Evolutionary conservation across 2,888 invertebrate genomes (phyloP).

Genomic region (Eutolmus rufibarbis): DNA sequence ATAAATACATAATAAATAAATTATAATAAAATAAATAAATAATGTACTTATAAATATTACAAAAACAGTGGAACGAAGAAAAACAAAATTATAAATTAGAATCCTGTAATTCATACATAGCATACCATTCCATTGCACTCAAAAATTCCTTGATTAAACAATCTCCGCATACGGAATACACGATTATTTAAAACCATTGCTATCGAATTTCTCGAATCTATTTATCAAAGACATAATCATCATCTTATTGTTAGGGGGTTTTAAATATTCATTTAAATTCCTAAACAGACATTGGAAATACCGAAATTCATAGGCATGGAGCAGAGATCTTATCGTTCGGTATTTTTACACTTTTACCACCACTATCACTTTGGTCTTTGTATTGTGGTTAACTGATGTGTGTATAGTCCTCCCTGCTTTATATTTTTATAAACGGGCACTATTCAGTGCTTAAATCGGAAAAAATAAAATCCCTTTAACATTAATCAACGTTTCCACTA

Average conservation of each 20-base stretch:
- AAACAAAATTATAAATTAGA: too few relatives aligned
- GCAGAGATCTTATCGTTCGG: background rate
- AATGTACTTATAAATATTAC: too few relatives aligned
- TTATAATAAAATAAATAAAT: too few relatives aligned
- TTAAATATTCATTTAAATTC: background rate
- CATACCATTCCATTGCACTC: background rate
- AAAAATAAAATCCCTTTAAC: conserved; percentile 13
- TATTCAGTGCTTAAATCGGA: background rate
- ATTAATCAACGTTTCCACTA: conserved; percentile 14
- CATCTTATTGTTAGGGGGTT: background rate
- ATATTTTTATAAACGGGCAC: background rate
- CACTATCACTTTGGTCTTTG: background rate
- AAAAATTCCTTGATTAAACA: background rate
- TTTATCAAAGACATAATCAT: background rate
- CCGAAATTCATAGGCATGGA: background rate
- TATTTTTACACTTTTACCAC: background rate
- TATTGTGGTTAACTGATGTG: background rate
- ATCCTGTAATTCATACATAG: background rate
- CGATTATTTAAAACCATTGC: background rate
- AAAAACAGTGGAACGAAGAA: too few relatives aligned
- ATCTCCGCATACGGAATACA: background rate
- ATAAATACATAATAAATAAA: too few relatives aligned
- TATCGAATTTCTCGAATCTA: background rate
- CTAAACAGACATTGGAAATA: background rate
- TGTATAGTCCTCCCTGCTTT: background rate